Evolutionary conservation across 2,797 vertebrate species (phyloP), one percentile per base, ranked within the genome.

Genomic region (Myiothlypis coronata): DNA sequence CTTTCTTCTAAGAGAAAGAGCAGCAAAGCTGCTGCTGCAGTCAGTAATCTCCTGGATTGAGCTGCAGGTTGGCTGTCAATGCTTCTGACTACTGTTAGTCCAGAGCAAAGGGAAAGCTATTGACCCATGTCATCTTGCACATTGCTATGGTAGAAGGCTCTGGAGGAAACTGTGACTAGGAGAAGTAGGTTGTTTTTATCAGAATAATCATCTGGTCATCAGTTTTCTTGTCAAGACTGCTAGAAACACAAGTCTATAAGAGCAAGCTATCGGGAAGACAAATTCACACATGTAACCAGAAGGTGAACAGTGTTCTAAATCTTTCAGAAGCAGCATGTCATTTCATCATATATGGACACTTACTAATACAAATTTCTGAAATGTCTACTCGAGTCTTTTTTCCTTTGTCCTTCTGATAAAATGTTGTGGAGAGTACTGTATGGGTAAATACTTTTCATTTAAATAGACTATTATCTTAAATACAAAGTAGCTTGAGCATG

Each of bases 111-210:
- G 63, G 50, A 87, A 63, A 70, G n/a, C 14, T 67, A 1, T 43
- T 84, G 70, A 72, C 64, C 52, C 7, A 2, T 59, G 44, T 63
- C 3, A 1, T 67, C 52, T 55, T 72, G 35, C 6, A 19, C 26
- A 12, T 67, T 67, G 35, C 52, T 83, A 2, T 83, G 75, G 56
- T 82, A 44, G 52, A 80, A 77, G 23, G 35, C 21, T 67, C 44
- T 79, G 64, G 49, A 83, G 69, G 26, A 74, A 64, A 30, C 24
- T 65, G 8, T 35, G 46, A 65, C 60, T 64, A 64, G 52, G 37
- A 90, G 32, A 8, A 89, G 23, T 15, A 71, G 44, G 34, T 76
- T 69, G 23, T 23, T 93, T 92, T 72, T 57, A 37, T 92, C 47
- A 87, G 46, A 86, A 22, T 55, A 47, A 75, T 52, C 18, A 37